Evolutionary conservation across 2,888 invertebrate species (phyloP).

Genomic region (Embidobia sp.): DNA sequence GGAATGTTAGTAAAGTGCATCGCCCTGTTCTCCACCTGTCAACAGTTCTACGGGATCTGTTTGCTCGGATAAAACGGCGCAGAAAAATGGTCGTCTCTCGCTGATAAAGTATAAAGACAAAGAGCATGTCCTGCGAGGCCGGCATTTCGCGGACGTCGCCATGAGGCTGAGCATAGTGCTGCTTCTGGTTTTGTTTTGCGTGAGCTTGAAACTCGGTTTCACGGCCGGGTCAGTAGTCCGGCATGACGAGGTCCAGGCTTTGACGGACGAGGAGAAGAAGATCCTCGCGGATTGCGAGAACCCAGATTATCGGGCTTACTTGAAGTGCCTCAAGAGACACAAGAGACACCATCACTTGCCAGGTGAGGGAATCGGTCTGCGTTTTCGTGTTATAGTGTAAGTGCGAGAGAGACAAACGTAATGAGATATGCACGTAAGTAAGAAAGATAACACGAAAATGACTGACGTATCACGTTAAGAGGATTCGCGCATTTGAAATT

Average conservation of each 20-base stretch:
- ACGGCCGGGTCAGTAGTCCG: background rate
- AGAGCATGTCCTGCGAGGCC: conserved; percentile 19
- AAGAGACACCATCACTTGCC: conserved; percentile 72
- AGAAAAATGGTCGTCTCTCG: conserved; percentile 4
- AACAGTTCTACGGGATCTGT: conserved; percentile 38
- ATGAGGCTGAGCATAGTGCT: conserved; percentile 23
- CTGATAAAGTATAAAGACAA: conserved; percentile 68
- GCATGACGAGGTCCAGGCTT: conserved; percentile 30
- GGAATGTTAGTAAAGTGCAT: conserved; percentile 50
- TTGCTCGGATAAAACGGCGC: conserved; percentile 19
- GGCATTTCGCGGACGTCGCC: conserved; percentile 12
- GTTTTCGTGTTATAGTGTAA: too few species aligned
- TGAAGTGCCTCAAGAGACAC: conserved; percentile 76
- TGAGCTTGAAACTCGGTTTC: background rate
- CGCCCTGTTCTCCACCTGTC: conserved; percentile 22
- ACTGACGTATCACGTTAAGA: too few species aligned
- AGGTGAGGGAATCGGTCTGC: too few species aligned
- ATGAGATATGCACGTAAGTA: too few species aligned
- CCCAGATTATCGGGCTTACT: conserved; percentile 76
- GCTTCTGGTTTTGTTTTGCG: conserved; percentile 17
- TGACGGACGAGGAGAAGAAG: conserved; percentile 63
- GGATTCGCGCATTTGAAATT: too few species aligned
- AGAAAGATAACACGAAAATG: too few species aligned
- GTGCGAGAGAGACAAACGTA: too few species aligned
- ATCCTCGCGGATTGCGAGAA: conserved; percentile 72